A percentile compares a stretch with the other conserved stretches of the same genome.
Conservation (phyloP, 1,140 invertebrate species). For the Oryctes rhinoceros region DNA sequence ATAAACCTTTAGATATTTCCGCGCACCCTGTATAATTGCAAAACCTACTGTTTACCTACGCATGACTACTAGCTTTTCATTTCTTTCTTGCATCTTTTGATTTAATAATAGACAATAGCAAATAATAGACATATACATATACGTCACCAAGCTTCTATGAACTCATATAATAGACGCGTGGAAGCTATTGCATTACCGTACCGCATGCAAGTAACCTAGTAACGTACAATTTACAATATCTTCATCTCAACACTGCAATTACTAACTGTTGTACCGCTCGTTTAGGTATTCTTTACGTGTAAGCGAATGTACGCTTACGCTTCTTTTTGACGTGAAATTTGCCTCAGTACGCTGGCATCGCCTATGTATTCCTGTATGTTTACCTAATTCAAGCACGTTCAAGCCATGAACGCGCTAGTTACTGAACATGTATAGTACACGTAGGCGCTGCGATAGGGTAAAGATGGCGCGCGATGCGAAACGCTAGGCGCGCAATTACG, state of each 20-base stretch:
- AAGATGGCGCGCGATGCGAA: not conserved
- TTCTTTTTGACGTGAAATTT: not conserved
- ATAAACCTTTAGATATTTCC: no score
- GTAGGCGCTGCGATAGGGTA: not conserved
- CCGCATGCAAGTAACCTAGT: no score
- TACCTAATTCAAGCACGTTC: not conserved
- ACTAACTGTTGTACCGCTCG: not conserved
- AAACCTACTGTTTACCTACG: no score
- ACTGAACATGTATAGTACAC: not conserved
- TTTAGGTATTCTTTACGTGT: not conserved
- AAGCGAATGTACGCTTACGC: not conserved
- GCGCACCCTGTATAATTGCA: no score
- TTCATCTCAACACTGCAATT: not conserved
- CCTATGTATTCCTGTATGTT: not conserved
- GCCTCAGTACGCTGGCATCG: not conserved
- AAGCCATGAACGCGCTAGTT: not conserved
- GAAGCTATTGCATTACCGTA: no score
- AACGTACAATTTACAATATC: constrained; percentile 14
- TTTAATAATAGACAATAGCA: no score
- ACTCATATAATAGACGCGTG: no score
- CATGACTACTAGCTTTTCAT: no score
- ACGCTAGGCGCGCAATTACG: not conserved
- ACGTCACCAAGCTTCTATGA: no score
- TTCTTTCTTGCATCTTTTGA: no score
- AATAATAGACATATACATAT: no score